Evolutionary conservation across 2,888 invertebrate genomes (phyloP), one percentile per base, ranked within the genome.

Genomic region (Oscheius sp.): DNA sequence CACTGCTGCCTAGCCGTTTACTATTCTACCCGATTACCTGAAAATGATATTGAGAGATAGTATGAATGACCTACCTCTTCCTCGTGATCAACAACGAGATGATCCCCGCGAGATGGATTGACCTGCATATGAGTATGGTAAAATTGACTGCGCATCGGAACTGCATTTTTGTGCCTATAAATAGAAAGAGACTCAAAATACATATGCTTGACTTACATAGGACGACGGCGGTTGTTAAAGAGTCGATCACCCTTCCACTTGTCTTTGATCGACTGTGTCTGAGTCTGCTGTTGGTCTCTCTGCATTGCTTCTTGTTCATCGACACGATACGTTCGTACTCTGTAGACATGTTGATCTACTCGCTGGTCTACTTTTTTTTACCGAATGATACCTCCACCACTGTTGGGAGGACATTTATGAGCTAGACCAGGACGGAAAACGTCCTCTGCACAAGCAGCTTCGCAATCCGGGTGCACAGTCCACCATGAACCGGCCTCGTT

Each of bases 401-500:
- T 67, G 44, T 65, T 62, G 14, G 77, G 77, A 12, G 77, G 77
- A 47, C 77, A 77, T 8, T 73, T 66, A 49, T 77, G 77, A 33
- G 63, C 65, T 1, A 71, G 41, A 41, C 77, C 77, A 24, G 59
- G 70, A 28, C 69, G 64, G 66, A 75, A 75, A 32, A 77, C 77
- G 24, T 75, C 75, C 49, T 72, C 72, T 0, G 72, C 72, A 49
- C 77, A 77, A n/a, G 72, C 71, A 9, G 67, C 59, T 32, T 77
- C 78, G 41, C 74, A 74, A 44, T 76, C 74, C 20, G 78, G 78
- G 62, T 78, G 78, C 26, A 78, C 78, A 9, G 76, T 76, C 78
- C 78, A 78, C 78, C 78, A 78, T 0, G 74, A 75, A 8, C 78
- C 78, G 14, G 76, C 73, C 65, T 78, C 78, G 44, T 76, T 78